These are phyloP conservation scores for Heliconius hewitsoni DNA, from an alignment of 1,140 invertebrate genomes.

Conservation along the genomic window DNA sequence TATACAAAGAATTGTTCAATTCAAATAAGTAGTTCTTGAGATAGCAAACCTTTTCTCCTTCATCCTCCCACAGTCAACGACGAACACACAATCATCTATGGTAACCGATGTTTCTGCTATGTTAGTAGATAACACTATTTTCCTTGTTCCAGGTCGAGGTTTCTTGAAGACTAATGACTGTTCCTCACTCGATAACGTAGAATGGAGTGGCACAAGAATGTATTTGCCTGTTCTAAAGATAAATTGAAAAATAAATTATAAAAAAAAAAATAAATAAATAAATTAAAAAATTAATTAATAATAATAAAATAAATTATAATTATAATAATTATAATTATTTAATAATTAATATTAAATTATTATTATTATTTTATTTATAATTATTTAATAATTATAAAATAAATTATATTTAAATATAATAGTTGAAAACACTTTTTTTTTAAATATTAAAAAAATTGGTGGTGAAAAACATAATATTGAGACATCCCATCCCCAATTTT, in stretches of 20 bases:
- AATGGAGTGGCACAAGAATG: conserved; percentile 90
- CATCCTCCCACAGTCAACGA: conserved; percentile 94
- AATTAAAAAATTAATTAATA: too few species aligned
- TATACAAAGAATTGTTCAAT: too few species aligned
- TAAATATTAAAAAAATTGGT: too few species aligned
- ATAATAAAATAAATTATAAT: too few species aligned
- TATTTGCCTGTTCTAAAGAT: conserved; percentile 83
- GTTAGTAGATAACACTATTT: conserved; percentile 96
- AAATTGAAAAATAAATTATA: not conserved
- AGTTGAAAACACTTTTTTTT: too few species aligned
- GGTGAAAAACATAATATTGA: too few species aligned
- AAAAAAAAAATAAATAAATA: too few species aligned
- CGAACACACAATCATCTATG: conserved; percentile 95
- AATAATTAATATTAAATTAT: too few species aligned
- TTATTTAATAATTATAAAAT: not conserved
- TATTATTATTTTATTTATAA: too few species aligned
- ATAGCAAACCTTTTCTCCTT: conserved; percentile 87
- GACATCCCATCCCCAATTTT: too few species aligned
- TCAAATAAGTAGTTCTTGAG: too few species aligned
- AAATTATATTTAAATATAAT: not conserved
- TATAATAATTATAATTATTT: too few species aligned
- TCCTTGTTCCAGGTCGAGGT: conserved; percentile 86
- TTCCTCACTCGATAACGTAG: conserved; percentile 90
- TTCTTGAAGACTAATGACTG: conserved; percentile 87
- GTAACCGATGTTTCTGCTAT: conserved; percentile 97